Base-by-base conservation (phyloP, 2,888 invertebrate species). In the Dascillus cervinus region DNA sequence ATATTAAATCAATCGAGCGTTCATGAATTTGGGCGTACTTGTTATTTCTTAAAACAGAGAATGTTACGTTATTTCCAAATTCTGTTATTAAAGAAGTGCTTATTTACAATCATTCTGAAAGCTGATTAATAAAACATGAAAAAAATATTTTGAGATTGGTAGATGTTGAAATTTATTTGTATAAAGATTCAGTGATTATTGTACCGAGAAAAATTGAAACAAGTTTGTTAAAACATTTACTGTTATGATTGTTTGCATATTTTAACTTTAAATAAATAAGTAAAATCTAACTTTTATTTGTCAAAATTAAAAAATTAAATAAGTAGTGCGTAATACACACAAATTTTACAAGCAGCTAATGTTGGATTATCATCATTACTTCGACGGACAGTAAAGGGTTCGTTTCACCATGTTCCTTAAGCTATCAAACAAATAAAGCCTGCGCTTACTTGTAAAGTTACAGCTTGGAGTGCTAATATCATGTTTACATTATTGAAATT, bases 401-500 rank as follows among this genome's bases (percentile, higher is more conserved):
- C 61, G 63, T 54, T 49, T 46, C 29, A 30, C 26, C 29, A 29
- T 46, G 34, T 49, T 43, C 37, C 42, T 49, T 42, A 45, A 40
- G 40, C 44, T 37, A 39, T 37, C 44, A 39, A 43, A 29, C 36
- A 32, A 39, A 29, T 26, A 5, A 26, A 4, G 11, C 26, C 6
- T 34, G 34, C 45, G 48, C 48, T 52, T 52, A 48, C 41, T 43
- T 56, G 45, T 55, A 55, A 34, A 40, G 47, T 57, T 57, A 56
- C 54, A 57, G 64, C 64, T 65, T 65, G 64, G 64, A 65, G 64
- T 65, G 64, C 64, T 65, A 65, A 65, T 65, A 65, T n/a, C n/a
- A n/a, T n/a, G n/a, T 63, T 50, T 17, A 46, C 43, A 41, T 45
- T 44, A 35, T 38, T 13, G 12, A 20, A 23, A 15, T 10, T 11